A percentile compares a stretch with the other conserved stretches of the same genome.
Evolutionary conservation across 2,113 vertebrate species (phyloP).

Genomic region (Chrysemys picta): DNA sequence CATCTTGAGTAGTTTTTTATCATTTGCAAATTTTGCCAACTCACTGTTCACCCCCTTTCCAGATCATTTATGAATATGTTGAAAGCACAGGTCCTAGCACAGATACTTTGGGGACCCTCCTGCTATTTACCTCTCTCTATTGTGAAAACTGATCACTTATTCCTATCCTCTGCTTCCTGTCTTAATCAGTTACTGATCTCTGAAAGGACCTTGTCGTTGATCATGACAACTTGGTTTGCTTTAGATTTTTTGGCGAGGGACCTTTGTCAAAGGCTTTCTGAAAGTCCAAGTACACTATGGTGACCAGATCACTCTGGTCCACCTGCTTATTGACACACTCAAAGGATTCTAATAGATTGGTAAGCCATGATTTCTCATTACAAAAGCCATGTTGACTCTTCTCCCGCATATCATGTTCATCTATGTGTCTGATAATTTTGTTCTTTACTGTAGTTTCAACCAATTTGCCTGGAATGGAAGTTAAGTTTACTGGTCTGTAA

Average conservation of each 20-base stretch:
- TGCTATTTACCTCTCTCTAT: background rate
- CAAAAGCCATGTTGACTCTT: background rate
- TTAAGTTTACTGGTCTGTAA: background rate
- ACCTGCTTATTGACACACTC: background rate
- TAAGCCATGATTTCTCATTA: background rate
- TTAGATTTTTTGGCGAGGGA: background rate
- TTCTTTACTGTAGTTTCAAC: background rate
- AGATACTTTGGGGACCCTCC: background rate
- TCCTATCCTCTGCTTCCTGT: background rate
- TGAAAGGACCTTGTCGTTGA: background rate
- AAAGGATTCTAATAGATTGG: background rate
- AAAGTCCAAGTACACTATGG: background rate
- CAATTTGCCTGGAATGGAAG: background rate
- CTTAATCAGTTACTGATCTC: background rate
- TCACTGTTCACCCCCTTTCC: background rate
- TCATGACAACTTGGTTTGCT: background rate
- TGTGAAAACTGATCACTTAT: background rate
- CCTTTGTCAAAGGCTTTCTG: background rate
- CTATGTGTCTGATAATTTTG: background rate
- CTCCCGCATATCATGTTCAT: background rate
- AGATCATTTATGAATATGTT: background rate
- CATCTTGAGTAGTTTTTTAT: background rate
- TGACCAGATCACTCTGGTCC: background rate
- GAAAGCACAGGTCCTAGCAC: background rate
- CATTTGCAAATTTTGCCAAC: background rate